Base-by-base conservation (phyloP, 2,797 vertebrate species). In the Calcarius lapponicus region DNA sequence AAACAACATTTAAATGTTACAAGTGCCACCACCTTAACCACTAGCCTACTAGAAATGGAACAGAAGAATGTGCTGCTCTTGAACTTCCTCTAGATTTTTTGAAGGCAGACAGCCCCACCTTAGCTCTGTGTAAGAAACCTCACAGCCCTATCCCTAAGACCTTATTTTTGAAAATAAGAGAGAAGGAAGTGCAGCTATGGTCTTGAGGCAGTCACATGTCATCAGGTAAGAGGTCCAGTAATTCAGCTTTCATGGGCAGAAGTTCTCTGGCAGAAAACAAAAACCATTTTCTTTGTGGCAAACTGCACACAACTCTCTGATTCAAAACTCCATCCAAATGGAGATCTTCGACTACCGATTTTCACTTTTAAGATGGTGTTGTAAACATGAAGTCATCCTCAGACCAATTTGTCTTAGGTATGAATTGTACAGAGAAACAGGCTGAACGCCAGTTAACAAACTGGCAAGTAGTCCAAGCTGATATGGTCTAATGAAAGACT, bases 21-120 rank as follows among this genome's bases (percentile, higher is more conserved):
- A 85, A 88, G 43, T 9, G 1, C 57, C 61, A 40, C 69, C 8
- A 31, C 87, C 79, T 93, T 88, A 94, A 96, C 92, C 95, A 56
- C 91, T n/a, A 56, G 70, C 65, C 72, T 91, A 69, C 51, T 66
- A 80, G 75, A 93, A 96, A 89, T 2, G 34, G 45, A 92, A 62
- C 73, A 86, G 64, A 87, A 95, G 45, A 83, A 94, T 86, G 86
- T 91, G 65, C 87, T 93, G 64, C 56, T 91, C 31, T 64, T 81
- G 66, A 73, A 88, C 53, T 88, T 96, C 93, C 62, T 73, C 86
- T 16, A 40, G 31, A 25, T 47, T 71, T 79, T 88, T 86, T 40
- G 22, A 75, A 90, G 43, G 67, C 67, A 86, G 60, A 15, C 34
- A 95, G 78, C 7, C 34, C 18, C 51, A 64, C 10, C 43, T 54